Percentiles rank a stretch among this genome's conserved stretches.
Evolutionary conservation across 2,113 vertebrate species (phyloP).

Genomic region (Casuarius casuarius): DNA sequence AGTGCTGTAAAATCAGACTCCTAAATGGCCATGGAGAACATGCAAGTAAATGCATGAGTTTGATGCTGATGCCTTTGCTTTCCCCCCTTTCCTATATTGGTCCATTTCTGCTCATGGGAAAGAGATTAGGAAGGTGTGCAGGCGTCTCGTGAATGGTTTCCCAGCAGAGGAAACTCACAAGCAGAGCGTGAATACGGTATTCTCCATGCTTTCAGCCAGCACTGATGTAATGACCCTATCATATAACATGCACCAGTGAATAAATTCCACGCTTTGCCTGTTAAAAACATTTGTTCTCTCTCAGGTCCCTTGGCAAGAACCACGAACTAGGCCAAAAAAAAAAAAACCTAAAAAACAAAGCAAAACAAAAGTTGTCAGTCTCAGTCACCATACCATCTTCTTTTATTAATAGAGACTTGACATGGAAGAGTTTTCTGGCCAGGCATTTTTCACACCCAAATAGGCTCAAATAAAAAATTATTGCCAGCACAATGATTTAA

Average conservation of each 20-base stretch:
- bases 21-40: background rate
- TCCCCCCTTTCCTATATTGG: fast-evolving
- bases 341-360: background rate
- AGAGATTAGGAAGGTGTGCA: background rate
- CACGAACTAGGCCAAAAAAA: background rate
- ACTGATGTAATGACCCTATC: background rate
- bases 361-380: background rate
- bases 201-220: background rate
- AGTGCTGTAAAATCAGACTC: background rate
- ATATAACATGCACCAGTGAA: conserved; percentile 5
- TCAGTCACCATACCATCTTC: background rate
- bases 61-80: background rate
- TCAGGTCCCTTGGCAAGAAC: conserved; percentile 10
- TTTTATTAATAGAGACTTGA: conserved; percentile 60
- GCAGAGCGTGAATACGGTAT: background rate
- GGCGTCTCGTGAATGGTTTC: background rate
- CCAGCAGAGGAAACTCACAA: background rate
- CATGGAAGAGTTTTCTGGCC: conserved; percentile 49
- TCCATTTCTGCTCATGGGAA: background rate
- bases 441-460: conserved; percentile 69
- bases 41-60: background rate
- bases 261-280: background rate
- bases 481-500: conserved; percentile 63
- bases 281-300: conserved; percentile 22
- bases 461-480: conserved; percentile 62